Evolutionary conservation across 1,140 invertebrate species (phyloP).

Genomic region (Meloidogyne floridensis): DNA sequence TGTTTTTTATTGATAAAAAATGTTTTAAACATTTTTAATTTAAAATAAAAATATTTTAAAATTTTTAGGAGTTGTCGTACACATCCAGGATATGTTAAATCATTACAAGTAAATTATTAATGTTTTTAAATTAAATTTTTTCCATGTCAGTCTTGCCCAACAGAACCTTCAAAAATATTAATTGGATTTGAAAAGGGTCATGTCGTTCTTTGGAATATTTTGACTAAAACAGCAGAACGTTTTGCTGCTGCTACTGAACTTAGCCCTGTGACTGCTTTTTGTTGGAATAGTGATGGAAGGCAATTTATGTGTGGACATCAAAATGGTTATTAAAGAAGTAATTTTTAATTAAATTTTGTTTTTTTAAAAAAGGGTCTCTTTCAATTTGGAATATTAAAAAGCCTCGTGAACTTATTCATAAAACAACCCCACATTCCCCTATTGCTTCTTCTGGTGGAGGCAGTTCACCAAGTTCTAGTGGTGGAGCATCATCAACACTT

Average conservation of each 20-base stretch:
- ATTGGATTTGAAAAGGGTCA: conserved; percentile 93
- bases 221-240: conserved; percentile 76
- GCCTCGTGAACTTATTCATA: conserved; percentile 52
- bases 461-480: conserved; percentile 17
- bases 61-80: conserved; percentile 68
- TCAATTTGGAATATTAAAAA: conserved; percentile 60
- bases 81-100: conserved; percentile 70
- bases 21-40: conserved; percentile 9
- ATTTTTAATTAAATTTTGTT: not conserved
- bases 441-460: conserved; percentile 12
- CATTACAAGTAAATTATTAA: conserved; percentile 41
- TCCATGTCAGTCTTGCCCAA: conserved; percentile 68
- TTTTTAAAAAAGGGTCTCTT: conserved; percentile 22
- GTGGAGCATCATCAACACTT: not conserved
- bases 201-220: conserved; percentile 92
- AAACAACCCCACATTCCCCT: conserved; percentile 55
- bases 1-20: not conserved
- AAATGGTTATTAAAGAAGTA: conserved; percentile 73
- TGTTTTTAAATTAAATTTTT: not conserved
- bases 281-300: conserved; percentile 95
- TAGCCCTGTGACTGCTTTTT: conserved; percentile 76
- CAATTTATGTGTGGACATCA: conserved; percentile 94
- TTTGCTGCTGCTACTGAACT: conserved; percentile 50
- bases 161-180: conserved; percentile 73
- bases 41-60: not conserved